Evolutionary conservation across 2,113 vertebrate species (phyloP).

Genomic region (Chionis minor): DNA sequence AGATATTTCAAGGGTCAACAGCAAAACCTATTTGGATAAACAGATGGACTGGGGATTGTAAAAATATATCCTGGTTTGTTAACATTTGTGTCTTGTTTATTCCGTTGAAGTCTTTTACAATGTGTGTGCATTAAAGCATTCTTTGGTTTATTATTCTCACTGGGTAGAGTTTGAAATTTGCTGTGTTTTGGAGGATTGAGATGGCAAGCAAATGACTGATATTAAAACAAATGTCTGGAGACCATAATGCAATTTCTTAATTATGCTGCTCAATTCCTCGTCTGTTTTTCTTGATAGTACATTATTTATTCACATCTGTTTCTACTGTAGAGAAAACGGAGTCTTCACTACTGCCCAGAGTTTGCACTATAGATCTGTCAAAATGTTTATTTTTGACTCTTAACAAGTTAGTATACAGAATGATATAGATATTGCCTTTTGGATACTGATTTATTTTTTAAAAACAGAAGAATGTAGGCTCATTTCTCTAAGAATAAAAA

Average conservation of each 20-base stretch:
- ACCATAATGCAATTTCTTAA: neutral
- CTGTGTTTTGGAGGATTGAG: neutral
- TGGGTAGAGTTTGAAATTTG: neutral
- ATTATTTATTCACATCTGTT: neutral
- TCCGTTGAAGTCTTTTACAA: neutral
- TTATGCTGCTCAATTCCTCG: neutral
- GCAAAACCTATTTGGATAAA: neutral
- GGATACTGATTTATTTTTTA: neutral
- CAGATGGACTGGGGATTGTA: neutral
- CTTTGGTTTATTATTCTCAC: neutral
- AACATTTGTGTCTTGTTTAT: neutral
- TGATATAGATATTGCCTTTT: neutral
- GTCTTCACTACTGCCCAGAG: neutral
- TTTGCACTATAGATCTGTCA: neutral
- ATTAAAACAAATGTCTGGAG: neutral
- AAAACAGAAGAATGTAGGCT: neutral
- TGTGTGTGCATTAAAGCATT: neutral
- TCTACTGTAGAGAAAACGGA: neutral
- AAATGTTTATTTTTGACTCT: neutral
- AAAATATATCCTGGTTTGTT: neutral
- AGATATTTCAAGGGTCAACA: neutral
- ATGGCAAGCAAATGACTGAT: neutral
- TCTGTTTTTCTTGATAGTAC: neutral
- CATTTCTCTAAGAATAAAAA: neutral
- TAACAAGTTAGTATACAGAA: neutral